Conservation (phyloP, 2,888 invertebrate genomes). For the Mellilla xanthometata region DNA sequence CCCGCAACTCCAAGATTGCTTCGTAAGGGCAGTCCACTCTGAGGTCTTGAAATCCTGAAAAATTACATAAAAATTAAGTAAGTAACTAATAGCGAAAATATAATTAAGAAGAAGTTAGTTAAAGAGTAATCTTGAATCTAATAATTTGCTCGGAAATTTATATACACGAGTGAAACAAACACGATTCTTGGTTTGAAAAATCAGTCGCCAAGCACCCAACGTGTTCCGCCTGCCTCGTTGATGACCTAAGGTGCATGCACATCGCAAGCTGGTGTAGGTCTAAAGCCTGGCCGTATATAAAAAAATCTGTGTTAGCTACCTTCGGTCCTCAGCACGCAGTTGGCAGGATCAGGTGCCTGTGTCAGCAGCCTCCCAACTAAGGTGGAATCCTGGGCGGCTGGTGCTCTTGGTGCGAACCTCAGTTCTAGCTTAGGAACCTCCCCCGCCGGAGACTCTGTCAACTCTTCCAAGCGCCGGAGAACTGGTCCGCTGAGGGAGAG, state of each 20-base stretch:
- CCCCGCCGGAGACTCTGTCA: slow-evolving; percentile 77
- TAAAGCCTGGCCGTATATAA: too few relatives aligned
- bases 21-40: slow-evolving; percentile 85
- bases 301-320: slow-evolving; percentile 53
- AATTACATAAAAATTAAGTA: too few relatives aligned
- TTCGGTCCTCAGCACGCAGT: slow-evolving; percentile 82
- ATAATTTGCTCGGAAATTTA: too few relatives aligned
- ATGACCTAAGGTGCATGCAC: too few relatives aligned
- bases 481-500: slow-evolving; percentile 86
- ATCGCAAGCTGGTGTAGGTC: too few relatives aligned
- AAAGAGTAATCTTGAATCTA: too few relatives aligned
- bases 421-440: slow-evolving; percentile 54
- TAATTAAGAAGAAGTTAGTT: too few relatives aligned
- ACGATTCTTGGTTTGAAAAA: too few relatives aligned
- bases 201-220: too few relatives aligned
- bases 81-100: too few relatives aligned
- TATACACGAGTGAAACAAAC: too few relatives aligned
- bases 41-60: slow-evolving; percentile 79
- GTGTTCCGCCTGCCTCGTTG: too few relatives aligned
- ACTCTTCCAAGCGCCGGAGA: slow-evolving; percentile 84
- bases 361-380: slow-evolving; percentile 77
- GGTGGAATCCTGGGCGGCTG: slow-evolving; percentile 52
- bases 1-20: slow-evolving; percentile 83
- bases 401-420: slow-evolving; percentile 61
- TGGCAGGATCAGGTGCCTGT: slow-evolving; percentile 83